phyloP scores from a whole-genome alignment of 30 jellyfish, hydroid and myxozoan species.

The Pelagia noctiluca region DNA sequence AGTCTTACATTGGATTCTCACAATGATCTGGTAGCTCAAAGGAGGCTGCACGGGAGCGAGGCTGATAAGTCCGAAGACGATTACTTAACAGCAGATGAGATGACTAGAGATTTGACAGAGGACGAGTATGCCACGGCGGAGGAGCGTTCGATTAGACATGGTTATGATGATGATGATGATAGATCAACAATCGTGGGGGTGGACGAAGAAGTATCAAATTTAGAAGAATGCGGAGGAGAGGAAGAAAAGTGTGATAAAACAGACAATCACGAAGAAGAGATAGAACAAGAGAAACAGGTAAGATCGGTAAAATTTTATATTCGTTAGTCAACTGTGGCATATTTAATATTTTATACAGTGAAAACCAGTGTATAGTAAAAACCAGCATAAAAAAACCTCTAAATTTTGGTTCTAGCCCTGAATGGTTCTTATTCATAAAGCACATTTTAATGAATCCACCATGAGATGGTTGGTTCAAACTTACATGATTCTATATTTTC shows the following conservation, averaged over 20 bases:
- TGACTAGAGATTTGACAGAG: not conserved
- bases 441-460: too few relatives aligned
- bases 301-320: not conserved
- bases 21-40: too few relatives aligned
- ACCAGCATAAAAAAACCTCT: too few relatives aligned
- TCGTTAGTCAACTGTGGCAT: too few relatives aligned
- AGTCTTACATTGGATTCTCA: too few relatives aligned
- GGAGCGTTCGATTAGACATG: too few relatives aligned
- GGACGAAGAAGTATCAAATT: constrained; percentile 11
- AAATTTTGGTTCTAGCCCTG: too few relatives aligned
- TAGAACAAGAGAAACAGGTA: not conserved
- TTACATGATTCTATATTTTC: too few relatives aligned
- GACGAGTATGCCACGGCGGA: constrained; percentile 50
- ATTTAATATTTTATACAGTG: too few relatives aligned
- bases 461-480: too few relatives aligned
- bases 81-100: constrained; percentile 51
- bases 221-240: constrained; percentile 7
- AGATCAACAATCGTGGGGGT: constrained; percentile 47
- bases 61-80: constrained; percentile 64
- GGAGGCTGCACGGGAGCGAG: constrained; percentile 34
- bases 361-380: too few relatives aligned
- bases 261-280: not conserved
- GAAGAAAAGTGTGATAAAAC: not conserved
- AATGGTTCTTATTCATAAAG: too few relatives aligned
- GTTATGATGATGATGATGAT: constrained; percentile 50